Evolutionary conservation across 2,888 invertebrate genomes (phyloP).

Genomic region (Neoascia interrupta): DNA sequence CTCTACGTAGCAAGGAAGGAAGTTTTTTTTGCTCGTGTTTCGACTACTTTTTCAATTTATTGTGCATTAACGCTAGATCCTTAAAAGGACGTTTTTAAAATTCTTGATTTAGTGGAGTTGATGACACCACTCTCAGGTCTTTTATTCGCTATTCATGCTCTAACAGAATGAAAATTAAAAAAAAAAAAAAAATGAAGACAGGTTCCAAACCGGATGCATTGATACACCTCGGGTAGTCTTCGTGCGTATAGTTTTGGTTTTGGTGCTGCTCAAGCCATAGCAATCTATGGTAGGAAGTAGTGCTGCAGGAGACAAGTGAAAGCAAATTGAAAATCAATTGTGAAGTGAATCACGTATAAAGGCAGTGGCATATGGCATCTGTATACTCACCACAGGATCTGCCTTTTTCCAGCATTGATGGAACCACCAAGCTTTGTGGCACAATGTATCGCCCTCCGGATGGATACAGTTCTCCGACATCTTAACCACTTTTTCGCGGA

Average conservation of each 20-base stretch:
- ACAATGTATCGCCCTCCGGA: conserved; percentile 73
- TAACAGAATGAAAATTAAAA: conserved; percentile 53
- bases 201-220: no score
- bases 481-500: conserved; percentile 71
- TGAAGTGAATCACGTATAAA: conserved; percentile 33
- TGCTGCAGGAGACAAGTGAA: conserved; percentile 59
- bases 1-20: conserved; percentile 2
- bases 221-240: no score
- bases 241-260: no score
- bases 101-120: conserved; percentile 24
- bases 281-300: conserved; percentile 70
- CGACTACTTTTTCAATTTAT: conserved; percentile 54
- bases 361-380: conserved; percentile 4
- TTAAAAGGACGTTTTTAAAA: conserved; percentile 27
- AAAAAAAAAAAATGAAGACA: conserved; percentile 17
- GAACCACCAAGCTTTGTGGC: conserved; percentile 75
- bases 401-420: conserved; percentile 74
- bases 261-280: no score
- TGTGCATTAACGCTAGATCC: conserved; percentile 52
- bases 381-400: conserved; percentile 73
- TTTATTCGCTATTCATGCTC: conserved; percentile 39
- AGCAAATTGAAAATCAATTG: conserved; percentile 6
- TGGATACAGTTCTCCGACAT: conserved; percentile 73
- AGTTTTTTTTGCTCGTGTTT: neutral
- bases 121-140: neutral